These are phyloP conservation scores for Sarcophaga subvicina DNA, from an alignment of 2,888 invertebrate genomes.

Conservation along the genomic window DNA sequence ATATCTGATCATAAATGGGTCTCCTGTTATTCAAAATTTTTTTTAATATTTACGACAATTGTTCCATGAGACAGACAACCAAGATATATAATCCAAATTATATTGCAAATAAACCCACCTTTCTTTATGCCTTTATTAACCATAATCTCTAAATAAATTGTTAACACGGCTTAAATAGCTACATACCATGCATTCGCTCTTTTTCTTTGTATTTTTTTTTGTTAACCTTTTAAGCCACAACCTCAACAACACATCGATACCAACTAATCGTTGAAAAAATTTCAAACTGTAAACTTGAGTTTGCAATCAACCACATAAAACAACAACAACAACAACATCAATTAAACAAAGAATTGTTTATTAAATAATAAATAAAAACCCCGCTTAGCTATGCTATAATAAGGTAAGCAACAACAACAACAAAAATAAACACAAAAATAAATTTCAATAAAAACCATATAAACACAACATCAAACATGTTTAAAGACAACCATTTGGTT, in stretches of 20 bases:
- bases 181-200: background rate
- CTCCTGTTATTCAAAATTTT: too few relatives aligned
- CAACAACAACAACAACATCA: constrained; percentile 7
- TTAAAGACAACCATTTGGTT: constrained; percentile 5
- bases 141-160: background rate
- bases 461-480: constrained; percentile 67
- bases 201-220: background rate
- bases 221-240: background rate
- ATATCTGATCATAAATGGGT: too few relatives aligned
- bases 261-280: background rate
- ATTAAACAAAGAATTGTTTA: constrained; percentile 58
- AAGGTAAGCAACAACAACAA: background rate
- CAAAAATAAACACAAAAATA: background rate
- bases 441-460: constrained; percentile 16
- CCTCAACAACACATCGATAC: background rate
- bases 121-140: too few relatives aligned
- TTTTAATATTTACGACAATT: too few relatives aligned
- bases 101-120: too few relatives aligned
- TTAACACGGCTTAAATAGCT: background rate
- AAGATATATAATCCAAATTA: too few relatives aligned
- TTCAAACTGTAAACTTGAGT: background rate
- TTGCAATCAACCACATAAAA: constrained; percentile 14
- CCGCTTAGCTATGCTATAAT: constrained; percentile 4
- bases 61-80: too few relatives aligned
- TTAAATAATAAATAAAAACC: constrained; percentile 45